Evolutionary conservation across 2,797 vertebrate species (phyloP).

Genomic region (Peromyscus eremicus): DNA sequence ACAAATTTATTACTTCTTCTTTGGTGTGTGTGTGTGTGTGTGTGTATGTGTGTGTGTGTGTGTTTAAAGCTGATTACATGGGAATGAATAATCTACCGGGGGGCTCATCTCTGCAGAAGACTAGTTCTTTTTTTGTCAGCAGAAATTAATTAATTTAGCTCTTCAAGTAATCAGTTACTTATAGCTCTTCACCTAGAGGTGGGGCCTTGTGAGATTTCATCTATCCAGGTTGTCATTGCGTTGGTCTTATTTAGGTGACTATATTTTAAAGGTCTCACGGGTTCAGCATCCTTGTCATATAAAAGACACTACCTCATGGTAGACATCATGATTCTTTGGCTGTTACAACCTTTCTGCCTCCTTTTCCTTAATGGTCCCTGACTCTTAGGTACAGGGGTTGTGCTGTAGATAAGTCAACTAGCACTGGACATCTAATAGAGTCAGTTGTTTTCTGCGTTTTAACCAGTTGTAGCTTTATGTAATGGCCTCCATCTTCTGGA

Average conservation of each 20-base stretch:
- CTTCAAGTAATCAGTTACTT: background rate
- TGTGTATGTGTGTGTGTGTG: background rate
- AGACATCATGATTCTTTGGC: background rate
- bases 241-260: background rate
- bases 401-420: background rate
- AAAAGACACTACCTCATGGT: background rate
- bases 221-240: background rate
- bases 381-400: background rate
- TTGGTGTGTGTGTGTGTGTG: background rate
- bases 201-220: background rate
- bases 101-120: background rate
- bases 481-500: no score
- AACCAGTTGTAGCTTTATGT: background rate
- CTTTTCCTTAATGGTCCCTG: background rate
- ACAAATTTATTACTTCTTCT: background rate
- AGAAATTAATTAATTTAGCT: background rate
- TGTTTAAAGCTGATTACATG: background rate
- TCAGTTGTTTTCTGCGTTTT: background rate
- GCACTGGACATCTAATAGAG: background rate
- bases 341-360: background rate
- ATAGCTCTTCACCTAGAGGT: background rate
- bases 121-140: background rate
- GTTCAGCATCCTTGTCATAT: background rate
- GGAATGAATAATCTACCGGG: background rate
- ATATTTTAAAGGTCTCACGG: background rate